phyloP scores from a whole-genome alignment of 2,797 vertebrate species.

The Sebastiscus tertius region DNA sequence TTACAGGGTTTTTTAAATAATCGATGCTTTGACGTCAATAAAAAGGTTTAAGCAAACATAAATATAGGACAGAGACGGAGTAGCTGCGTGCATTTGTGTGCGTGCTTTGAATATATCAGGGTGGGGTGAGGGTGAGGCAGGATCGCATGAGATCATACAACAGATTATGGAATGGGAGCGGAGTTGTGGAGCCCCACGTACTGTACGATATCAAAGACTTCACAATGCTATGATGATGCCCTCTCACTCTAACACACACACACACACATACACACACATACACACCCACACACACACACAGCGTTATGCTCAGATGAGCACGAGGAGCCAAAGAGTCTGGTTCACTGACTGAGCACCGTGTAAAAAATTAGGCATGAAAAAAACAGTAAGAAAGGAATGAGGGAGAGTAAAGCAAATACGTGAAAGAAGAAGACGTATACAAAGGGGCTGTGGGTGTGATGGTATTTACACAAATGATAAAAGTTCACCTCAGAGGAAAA shows the following conservation, averaged over 20 bases:
- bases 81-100: conserved; percentile 44
- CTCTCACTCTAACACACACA: background rate
- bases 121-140: conserved; percentile 57
- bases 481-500: background rate
- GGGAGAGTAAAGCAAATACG: background rate
- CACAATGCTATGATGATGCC: conserved; percentile 25
- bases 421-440: background rate
- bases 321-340: conserved; percentile 65
- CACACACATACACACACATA: background rate
- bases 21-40: conserved; percentile 56
- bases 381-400: conserved; percentile 31
- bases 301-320: conserved; percentile 55
- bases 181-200: conserved; percentile 46
- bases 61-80: conserved; percentile 39
- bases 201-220: conserved; percentile 33
- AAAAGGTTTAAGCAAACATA: conserved; percentile 49
- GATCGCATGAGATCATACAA: conserved; percentile 58
- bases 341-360: conserved; percentile 39
- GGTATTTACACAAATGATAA: conserved; percentile 22
- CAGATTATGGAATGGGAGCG: conserved; percentile 61
- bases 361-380: conserved; percentile 54
- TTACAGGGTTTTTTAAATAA: conserved; percentile 20
- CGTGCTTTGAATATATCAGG: conserved; percentile 51
- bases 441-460: conserved; percentile 35
- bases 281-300: background rate